These are phyloP conservation scores for Tapirus terrestris DNA, from an alignment of 2,113 vertebrate genomes.

Conservation along the genomic window DNA sequence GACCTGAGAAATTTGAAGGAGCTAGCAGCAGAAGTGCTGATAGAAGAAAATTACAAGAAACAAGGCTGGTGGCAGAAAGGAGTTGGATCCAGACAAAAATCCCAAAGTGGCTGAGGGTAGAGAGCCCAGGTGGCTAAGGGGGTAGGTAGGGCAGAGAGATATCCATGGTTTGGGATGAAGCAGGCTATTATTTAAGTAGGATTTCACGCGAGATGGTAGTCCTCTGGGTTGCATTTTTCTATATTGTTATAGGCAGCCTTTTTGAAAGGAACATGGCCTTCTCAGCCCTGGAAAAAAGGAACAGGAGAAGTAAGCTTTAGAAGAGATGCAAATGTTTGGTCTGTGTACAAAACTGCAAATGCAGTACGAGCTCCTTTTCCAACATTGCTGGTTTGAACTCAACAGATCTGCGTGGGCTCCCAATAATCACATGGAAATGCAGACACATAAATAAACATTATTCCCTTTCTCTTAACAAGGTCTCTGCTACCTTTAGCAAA, in stretches of 20 bases:
- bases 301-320: background rate
- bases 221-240: background rate
- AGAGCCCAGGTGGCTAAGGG: background rate
- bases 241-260: background rate
- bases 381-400: background rate
- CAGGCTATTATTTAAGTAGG: background rate
- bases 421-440: conserved; percentile 65
- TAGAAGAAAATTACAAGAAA: background rate
- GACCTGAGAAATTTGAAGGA: background rate
- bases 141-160: fast-evolving
- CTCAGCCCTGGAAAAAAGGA: background rate
- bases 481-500: conserved; percentile 63
- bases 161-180: background rate
- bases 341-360: background rate
- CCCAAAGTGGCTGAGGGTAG: fast-evolving
- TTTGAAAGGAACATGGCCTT: background rate
- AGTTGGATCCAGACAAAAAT: background rate
- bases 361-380: background rate
- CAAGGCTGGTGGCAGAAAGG: background rate
- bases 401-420: background rate
- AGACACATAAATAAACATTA: conserved; percentile 73
- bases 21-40: fast-evolving
- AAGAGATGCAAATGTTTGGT: background rate
- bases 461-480: conserved; percentile 56
- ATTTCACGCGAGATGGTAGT: background rate